These are phyloP conservation scores for Laodelphax striatellus DNA, from an alignment of 1,140 invertebrate species.

Conservation along the genomic window DNA sequence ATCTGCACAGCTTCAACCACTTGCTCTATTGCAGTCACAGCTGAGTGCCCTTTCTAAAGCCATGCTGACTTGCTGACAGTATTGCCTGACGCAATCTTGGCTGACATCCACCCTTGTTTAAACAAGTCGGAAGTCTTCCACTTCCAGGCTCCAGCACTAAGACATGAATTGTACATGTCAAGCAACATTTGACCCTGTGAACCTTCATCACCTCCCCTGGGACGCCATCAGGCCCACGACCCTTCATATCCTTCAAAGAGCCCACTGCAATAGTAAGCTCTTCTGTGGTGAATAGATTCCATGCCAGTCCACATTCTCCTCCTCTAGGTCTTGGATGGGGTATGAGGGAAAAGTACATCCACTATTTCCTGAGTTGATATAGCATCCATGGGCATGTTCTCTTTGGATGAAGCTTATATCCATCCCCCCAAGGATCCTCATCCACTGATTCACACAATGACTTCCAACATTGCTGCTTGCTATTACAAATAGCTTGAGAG, in stretches of 20 bases:
- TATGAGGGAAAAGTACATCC: no score
- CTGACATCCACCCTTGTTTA: slow-evolving; percentile 17
- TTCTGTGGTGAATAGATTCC: not conserved
- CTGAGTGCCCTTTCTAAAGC: slow-evolving; percentile 20
- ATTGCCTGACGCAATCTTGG: slow-evolving; percentile 4
- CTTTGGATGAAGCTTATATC: not conserved
- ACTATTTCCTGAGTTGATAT: no score
- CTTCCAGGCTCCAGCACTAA: slow-evolving; percentile 5
- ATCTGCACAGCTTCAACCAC: not conserved
- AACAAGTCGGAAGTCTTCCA: slow-evolving; percentile 15
- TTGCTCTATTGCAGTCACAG: no score
- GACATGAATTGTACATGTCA: no score
- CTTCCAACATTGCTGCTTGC: not conserved
- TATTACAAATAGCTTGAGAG: not conserved
- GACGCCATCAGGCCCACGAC: not conserved
- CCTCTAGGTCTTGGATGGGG: no score
- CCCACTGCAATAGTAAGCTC: not conserved
- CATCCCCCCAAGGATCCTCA: not conserved
- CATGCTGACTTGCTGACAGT: slow-evolving; percentile 15
- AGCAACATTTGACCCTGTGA: not conserved
- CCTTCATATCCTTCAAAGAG: not conserved
- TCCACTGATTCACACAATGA: not conserved
- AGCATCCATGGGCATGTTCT: not conserved
- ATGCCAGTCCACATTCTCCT: no score
- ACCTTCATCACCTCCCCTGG: not conserved